Evolutionary conservation across 2,113 vertebrate species (phyloP), one percentile per base, ranked within the genome.

Genomic region (Cygnus buccinator): DNA sequence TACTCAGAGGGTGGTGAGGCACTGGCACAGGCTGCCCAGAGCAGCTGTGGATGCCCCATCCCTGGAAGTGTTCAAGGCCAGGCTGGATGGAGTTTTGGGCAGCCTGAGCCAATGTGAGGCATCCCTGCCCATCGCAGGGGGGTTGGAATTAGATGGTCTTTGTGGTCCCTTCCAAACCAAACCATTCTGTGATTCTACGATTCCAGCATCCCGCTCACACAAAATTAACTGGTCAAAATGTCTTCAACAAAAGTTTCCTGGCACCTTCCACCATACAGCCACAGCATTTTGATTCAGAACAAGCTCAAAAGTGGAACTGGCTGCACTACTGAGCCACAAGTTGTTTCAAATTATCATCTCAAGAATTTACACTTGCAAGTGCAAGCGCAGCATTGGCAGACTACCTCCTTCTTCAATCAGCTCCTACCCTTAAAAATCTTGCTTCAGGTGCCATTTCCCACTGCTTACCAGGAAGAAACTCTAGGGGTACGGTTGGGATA

Each of bases 391-490:
- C 63, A 76, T 1, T 2, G 14, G 58, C 33, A 79, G 37, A 31
- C 19, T 48, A 67, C 15, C 25, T 73, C 39, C 43, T 81, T 77
- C 43, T 81, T 77, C 46, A 43, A 44, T 59, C 44, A 62, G 39
- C 25, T 73, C 78, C 84, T 58, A 10, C 2, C n/a, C 73, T 94
- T 73, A 89, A 77, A 54, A 48, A 44, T 52, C 43, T 48, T 66
- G 62, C 63, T 90, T 76, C 7, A 2, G 10, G 13, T 39, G 72
- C 33, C 46, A 79, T 11, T 33, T 52, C 23, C 55, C 46, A 37
- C 37, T n/a, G 55, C 97, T 98, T 93, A 98, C 98, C 98, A 84
- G 98, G 97, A 90, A 98, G 97, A 87, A 98, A 97, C 73, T 98
- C 98, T 44, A 98, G 82, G 28, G 98, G 97, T 39, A 98, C 97